These are phyloP conservation scores for Tautogolabrus adspersus DNA, from an alignment of 2,113 vertebrate genomes.

Conservation along the genomic window DNA sequence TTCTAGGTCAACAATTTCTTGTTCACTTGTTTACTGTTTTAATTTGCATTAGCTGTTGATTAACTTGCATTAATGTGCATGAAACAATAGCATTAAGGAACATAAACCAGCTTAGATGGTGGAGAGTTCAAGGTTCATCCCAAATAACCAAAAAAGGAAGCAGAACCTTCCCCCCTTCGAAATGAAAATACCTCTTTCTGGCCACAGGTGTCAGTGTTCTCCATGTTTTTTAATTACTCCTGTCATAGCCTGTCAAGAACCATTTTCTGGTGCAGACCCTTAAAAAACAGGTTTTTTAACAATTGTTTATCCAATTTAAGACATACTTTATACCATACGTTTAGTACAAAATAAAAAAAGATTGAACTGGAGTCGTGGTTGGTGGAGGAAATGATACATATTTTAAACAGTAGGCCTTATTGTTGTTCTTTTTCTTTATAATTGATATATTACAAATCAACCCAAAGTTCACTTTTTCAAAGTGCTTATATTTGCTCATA, in stretches of 20 bases:
- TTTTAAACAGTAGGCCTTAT: no score
- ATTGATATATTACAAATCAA: not conserved
- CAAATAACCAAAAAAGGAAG: conserved; percentile 43
- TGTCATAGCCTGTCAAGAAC: not conserved
- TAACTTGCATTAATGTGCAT: not conserved
- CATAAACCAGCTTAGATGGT: not conserved
- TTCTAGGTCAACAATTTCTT: no score
- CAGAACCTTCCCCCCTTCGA: not conserved
- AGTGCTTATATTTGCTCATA: not conserved
- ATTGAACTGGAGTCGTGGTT: no score
- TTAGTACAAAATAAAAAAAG: no score
- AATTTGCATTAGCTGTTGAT: not conserved
- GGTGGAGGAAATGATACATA: no score
- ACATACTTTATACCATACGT: not conserved
- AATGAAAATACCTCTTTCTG: not conserved
- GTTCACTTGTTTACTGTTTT: not conserved
- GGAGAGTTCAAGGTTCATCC: conserved; percentile 14
- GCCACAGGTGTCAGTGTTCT: conserved; percentile 57
- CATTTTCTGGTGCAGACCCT: conserved; percentile 8
- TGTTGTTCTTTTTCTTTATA: not conserved
- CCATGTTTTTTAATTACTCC: conserved; percentile 18
- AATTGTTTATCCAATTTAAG: not conserved
- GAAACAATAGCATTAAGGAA: not conserved
- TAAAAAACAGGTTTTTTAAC: not conserved
- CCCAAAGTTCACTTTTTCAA: not conserved